Base-by-base conservation (phyloP, 2,113 vertebrate species). In the Aptenodytes patagonicus region DNA sequence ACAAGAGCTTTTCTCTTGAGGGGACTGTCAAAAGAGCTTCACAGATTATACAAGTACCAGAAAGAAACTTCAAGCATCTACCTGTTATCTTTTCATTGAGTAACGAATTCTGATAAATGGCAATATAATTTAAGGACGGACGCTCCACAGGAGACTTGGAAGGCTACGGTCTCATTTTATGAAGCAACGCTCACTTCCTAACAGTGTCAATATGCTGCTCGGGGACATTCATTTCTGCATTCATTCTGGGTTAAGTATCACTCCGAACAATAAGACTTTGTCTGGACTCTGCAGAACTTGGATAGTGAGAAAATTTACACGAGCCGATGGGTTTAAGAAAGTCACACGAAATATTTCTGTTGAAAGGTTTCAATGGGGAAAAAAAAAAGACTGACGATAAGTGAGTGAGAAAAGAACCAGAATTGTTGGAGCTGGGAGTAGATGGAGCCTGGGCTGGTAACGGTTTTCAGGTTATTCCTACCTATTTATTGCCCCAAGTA, bases 1-100 rank as follows among this genome's bases (percentile, higher is more conserved):
- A 94, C 89, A 94, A 76, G 89, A 90, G 89, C 68, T 95, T 86
- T 87, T 91, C 90, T 96, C 97, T 93, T 81, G 91, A 91, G 81
- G 51, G 31, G 62, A 77, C 62, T 11, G 5, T 31, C 1, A 0
- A 58, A 95, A 97, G 58, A 89, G 42, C 51, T 46, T 73, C 64
- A 51, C 2, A 4, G 73, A 79, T 83, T 79, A 76, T 11, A 55
- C 26, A 73, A 83, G 71, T 55, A 90, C 29, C 60, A 85, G 78
- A 83, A 92, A 94, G 70, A 72, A 96, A 95, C 84, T 86, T 93
- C 32, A 79, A 84, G 44, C 65, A 87, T 95, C 91, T 95, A 96
- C 87, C 75, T 73, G 60, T 55, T 95, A 89, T 55, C 89, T 90
- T 70, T 83, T 47, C 87, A 70, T 8, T 55, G 52, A 93, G n/a